Evolutionary conservation across 2,888 invertebrate genomes (phyloP), one percentile per base, ranked within the genome.

Genomic region (Dendrolimus pini): DNA sequence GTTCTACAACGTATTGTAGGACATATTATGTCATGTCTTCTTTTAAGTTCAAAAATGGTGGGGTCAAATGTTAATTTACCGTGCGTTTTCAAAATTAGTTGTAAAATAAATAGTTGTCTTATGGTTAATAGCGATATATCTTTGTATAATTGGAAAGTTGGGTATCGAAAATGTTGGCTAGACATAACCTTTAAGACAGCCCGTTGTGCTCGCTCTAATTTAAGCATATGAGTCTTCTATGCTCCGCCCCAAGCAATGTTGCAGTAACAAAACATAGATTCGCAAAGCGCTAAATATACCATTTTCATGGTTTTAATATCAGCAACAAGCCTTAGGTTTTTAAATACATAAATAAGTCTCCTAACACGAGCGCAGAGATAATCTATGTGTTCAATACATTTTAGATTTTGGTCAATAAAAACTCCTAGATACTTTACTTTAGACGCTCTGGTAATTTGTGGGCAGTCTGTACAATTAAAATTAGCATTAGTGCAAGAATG

Each of bases 261-360:
- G 53, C 58, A 58, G 42, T 56, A 58, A 13, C 52, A 54, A 18
- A 58, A n/a, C 53, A 58, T 30, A 12, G 61, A 61, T 55, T 59
- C 57, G 14, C 54, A 59, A 53, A 61, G 30, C 1, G 61, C 56
- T 9, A 52, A 41, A 52, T 61, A 61, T 13, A 59, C 55, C 13
- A 42, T 54, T n/a, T 53, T 53, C 8, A 42, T 8, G 8, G 9
- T 42, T 9, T 8, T 1, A 47, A 42, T 9, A 41, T 55, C 56
- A 60, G 54, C 57, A 62, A 58, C 7, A 56, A 13, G 30, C 7
- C 54, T n/a, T 14, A 54, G 18, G 18, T 54, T 54, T 9, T 54
- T 54, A 14, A 54, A 18, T 10, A 54, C 10, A 7, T 30, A 42
- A 42, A 42, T 42, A 9, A 42, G 10, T 1, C 1, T 42, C 8